Base-by-base conservation (phyloP, 1,140 invertebrate species). In the Drosophila setifemur region DNA sequence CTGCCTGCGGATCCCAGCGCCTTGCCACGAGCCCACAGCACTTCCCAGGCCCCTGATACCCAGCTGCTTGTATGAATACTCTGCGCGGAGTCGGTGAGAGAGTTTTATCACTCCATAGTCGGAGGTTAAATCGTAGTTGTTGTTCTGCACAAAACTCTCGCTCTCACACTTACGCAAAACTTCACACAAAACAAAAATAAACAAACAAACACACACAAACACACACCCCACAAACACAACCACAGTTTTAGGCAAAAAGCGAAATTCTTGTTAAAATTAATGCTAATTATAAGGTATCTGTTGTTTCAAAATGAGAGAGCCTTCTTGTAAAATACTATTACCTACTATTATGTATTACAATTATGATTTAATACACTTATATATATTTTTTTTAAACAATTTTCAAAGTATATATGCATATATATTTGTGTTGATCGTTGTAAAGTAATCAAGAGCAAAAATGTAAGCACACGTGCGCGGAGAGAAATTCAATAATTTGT, bases 91-190 rank as follows among this genome's bases (percentile, higher is more conserved):
- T 86, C 81, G 81, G 81, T 86, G 82, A 86, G 81, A 85, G 81
- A 81, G 81, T 86, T 86, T 85, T 86, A 86, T 86, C 81, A 86
- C 81, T 86, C 73, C 76, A 86, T 44, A 55, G 82, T 87, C 76
- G 76, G 83, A 87, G 82, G 81, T 87, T 81, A 81, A 85, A 86
- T 69, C 74, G 82, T 81, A 81, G 76, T 87, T 86, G 81, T 85
- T 83, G 81, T 86, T 85, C 64, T 86, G 73, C 82, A 82, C 77
- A 87, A 88, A 87, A 71, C 79, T 79, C 82, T 77, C 77, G 69
- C 77, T 68, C 77, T 70, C 69, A 74, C 76, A 69, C 58, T 31
- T 49, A 73, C 68, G 43, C 73, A 61, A 60, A 58, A 68, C 63
- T 50, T 35, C 54, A 43, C 11, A 33, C 35, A 50, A 50, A 43